Conservation (phyloP, 2,888 invertebrate species). For the Hydriomena furcata region DNA sequence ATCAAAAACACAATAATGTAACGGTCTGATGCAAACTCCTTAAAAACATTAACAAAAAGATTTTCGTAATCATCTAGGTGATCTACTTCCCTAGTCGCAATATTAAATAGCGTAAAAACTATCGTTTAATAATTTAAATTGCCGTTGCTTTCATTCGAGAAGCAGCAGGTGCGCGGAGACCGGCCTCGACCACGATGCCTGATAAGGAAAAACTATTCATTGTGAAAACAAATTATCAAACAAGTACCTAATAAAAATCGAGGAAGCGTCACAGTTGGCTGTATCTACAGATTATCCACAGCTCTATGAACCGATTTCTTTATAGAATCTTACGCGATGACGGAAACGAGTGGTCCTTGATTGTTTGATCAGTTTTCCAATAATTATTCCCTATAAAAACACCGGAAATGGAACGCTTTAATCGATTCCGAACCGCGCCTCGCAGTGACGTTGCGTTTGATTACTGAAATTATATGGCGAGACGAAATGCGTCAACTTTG, state of each 20-base stretch:
- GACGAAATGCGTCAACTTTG: slow-evolving; percentile 74
- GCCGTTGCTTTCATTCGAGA: slow-evolving; percentile 65
- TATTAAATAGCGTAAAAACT: slow-evolving; percentile 75
- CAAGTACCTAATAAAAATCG: slow-evolving; percentile 71
- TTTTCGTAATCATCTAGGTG: slow-evolving; percentile 75
- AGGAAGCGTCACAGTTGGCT: slow-evolving; percentile 81
- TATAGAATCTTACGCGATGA: slow-evolving; percentile 61
- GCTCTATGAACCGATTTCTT: slow-evolving; percentile 68
- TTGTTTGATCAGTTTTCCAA: slow-evolving; percentile 77
- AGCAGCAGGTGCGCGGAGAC: slow-evolving; percentile 55
- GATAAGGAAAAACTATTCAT: slow-evolving; percentile 63
- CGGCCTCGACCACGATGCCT: slow-evolving; percentile 41
- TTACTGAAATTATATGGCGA: slow-evolving; percentile 81
- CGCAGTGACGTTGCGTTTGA: slow-evolving; percentile 75
- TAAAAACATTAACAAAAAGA: slow-evolving; percentile 75
- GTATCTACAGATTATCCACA: slow-evolving; percentile 75
- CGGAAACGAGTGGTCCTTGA: slow-evolving; percentile 72
- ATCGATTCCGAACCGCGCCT: slow-evolving; percentile 78
- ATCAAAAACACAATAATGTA: slow-evolving; percentile 51
- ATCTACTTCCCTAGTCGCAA: slow-evolving; percentile 76
- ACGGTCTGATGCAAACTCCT: slow-evolving; percentile 61
- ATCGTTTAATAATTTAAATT: slow-evolving; percentile 74
- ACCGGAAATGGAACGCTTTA: slow-evolving; percentile 78
- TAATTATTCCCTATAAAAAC: slow-evolving; percentile 77
- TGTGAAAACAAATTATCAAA: slow-evolving; percentile 78